Evolutionary conservation across 2,888 invertebrate species (phyloP).

Genomic region (Drosophila cognata): DNA sequence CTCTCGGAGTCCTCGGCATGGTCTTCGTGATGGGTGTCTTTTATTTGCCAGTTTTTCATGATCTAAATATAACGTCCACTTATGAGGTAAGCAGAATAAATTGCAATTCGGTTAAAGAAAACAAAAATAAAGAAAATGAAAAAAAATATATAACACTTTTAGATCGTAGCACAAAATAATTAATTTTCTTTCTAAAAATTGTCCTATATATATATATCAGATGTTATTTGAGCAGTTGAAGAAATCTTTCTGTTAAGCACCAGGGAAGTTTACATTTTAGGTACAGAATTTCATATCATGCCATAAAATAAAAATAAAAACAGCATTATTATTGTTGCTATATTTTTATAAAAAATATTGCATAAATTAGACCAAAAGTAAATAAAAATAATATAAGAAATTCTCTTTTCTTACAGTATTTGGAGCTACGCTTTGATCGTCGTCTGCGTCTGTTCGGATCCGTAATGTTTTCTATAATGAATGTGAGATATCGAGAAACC

Average conservation of each 20-base stretch:
- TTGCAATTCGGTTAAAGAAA: neutral
- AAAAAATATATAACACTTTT: neutral
- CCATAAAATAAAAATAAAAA: too few species aligned
- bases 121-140: neutral
- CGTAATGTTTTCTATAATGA: constrained; percentile 89
- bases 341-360: neutral
- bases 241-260: too few species aligned
- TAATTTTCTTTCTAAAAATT: neutral
- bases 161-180: neutral
- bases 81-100: constrained; percentile 88
- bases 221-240: too few species aligned
- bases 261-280: too few species aligned
- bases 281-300: too few species aligned
- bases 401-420: constrained; percentile 87
- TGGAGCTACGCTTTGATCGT: constrained; percentile 90
- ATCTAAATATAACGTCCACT: constrained; percentile 90
- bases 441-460: constrained; percentile 90
- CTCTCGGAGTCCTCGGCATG: constrained; percentile 88
- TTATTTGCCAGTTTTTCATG: constrained; percentile 91
- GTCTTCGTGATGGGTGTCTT: constrained; percentile 88
- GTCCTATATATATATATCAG: too few species aligned
- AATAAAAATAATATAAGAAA: neutral
- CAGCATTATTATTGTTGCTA: neutral
- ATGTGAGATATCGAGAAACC: constrained; percentile 86
- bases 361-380: neutral